Conservation (phyloP, 2,888 invertebrate genomes). For the Aporophyla lueneburgensis region DNA sequence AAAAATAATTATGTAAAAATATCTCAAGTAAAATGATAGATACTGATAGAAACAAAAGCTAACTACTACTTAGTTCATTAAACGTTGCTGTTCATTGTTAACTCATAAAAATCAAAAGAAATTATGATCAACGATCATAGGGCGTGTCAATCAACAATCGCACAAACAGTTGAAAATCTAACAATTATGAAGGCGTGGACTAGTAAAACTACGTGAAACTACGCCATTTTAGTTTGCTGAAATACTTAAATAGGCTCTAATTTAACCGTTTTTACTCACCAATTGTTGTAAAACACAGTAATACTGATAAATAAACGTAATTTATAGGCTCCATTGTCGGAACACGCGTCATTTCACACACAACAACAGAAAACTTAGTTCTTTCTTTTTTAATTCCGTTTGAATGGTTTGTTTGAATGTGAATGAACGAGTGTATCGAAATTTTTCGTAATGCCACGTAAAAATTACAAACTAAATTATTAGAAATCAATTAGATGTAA, state of each 20-base stretch:
- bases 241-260: not conserved
- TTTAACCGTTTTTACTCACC: slow-evolving; percentile 75
- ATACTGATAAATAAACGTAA: slow-evolving; percentile 71
- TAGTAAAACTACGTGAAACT: slow-evolving; percentile 24
- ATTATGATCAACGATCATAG: slow-evolving; percentile 22
- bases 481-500: not conserved
- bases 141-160: slow-evolving; percentile 56
- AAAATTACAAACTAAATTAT: not conserved
- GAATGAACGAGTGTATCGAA: slow-evolving; percentile 24
- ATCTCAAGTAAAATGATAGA: not conserved
- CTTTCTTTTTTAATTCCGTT: slow-evolving; percentile 55
- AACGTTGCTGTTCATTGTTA: not conserved
- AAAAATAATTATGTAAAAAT: not conserved
- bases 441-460: not conserved
- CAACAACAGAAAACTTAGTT: slow-evolving; percentile 45
- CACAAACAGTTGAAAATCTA: slow-evolving; percentile 20
- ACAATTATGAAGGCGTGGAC: slow-evolving; percentile 48
- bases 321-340: slow-evolving; percentile 75
- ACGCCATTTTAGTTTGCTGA: slow-evolving; percentile 36
- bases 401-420: slow-evolving; percentile 63
- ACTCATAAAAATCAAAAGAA: not conserved
- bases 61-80: too few relatives aligned
- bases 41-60: slow-evolving; percentile 32
- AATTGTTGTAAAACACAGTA: slow-evolving; percentile 71
- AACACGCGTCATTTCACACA: slow-evolving; percentile 49